Base-by-base conservation (phyloP, 2,113 vertebrate genomes). In the Tragelaphus imberbis region DNA sequence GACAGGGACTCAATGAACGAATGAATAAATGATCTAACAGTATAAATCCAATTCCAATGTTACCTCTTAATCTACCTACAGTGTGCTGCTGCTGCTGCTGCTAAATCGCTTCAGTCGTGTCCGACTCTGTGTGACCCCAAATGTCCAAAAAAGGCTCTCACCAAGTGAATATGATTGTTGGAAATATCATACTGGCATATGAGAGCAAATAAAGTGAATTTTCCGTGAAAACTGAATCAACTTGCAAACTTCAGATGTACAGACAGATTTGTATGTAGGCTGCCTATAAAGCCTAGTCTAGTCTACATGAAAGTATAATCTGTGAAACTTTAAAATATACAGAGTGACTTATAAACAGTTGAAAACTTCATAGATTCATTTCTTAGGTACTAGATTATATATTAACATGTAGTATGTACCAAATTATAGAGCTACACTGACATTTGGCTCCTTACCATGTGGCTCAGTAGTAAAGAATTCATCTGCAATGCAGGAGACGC, bases 1-100 rank as follows among this genome's bases (percentile, higher is more conserved):
- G 25, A 88, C 4, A 27, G 47, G 44, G 30, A 92, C 44, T 91
- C 49, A 36, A 16, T 23, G 51, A 94, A 84, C 47, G 15, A 81
- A 87, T 23, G 51, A 94, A 84, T 55, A 19, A 81, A 87, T 93
- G n/a, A 86, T 33, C 47, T 65, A 89, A 85, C 9, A 92, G 21
- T 80, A 58, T 79, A 95, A 81, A 93, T 86, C 36, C 58, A 75
- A 95, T 77, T 92, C 21, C n/a, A n/a, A n/a, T n/a, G n/a, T n/a
- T n/a, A n/a, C 14, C 17, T 88, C n/a, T 94, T 93, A 75, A 88
- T 92, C 30, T 77, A 28, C 47, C 91, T 90, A 55, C 27, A 93
- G 55, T 88, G 14, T 61, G 55, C n/a, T n/a, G n/a, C n/a, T n/a
- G n/a, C n/a, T n/a, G n/a, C n/a, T n/a, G n/a, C n/a, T n/a, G n/a